Base-by-base conservation (phyloP, 2,797 vertebrate genomes). In the Tapirus indicus region DNA sequence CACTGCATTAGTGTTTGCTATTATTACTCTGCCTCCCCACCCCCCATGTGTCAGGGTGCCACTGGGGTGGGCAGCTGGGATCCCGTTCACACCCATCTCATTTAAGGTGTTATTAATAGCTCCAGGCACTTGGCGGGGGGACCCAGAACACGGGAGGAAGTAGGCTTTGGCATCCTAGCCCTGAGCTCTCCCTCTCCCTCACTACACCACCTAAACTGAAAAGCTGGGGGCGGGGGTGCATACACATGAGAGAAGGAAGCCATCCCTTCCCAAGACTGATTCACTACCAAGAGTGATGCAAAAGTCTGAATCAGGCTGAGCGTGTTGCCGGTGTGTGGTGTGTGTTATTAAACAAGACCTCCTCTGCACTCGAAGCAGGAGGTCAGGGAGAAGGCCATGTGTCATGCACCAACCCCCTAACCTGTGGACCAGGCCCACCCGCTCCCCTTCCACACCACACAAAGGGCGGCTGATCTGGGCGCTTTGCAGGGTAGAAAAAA, bases 201-300 rank as follows among this genome's bases (percentile, higher is more conserved):
- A 20, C 52, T 35, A 47, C 2, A 41, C 25, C 32, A 71, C 41
- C 49, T 32, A 23, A 71, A 52, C 58, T n/a, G n/a, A 66, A 74
- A 56, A 88, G 84, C 94, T 93, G 64, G 69, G 21, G 62, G 52
- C 3, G 3, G 60, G 69, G 68, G 7, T 18, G n/a, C 17, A 10
- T 20, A 0, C 4, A 7, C 47, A 52, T 6, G 9, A 84, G 78
- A 88, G 38, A 82, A 96, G 84, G 47, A 84, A 97, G 85, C 29
- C 35, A 7, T 25, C 47, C 87, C 69, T 89, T 64, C 92, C 83
- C 47, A n/a, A 38, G 21, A n/a, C 49, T 7, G 78, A 87, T 1
- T 13, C 5, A 7, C 54, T 35, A 74, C 94, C 92, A 91, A 83
- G 52, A 82, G 27, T 41, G 91, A 91, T 49, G 32, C 18, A 6